These are phyloP conservation scores for Ametastegia equiseti DNA, from an alignment of 2,888 invertebrate genomes.

Conservation along the genomic window DNA sequence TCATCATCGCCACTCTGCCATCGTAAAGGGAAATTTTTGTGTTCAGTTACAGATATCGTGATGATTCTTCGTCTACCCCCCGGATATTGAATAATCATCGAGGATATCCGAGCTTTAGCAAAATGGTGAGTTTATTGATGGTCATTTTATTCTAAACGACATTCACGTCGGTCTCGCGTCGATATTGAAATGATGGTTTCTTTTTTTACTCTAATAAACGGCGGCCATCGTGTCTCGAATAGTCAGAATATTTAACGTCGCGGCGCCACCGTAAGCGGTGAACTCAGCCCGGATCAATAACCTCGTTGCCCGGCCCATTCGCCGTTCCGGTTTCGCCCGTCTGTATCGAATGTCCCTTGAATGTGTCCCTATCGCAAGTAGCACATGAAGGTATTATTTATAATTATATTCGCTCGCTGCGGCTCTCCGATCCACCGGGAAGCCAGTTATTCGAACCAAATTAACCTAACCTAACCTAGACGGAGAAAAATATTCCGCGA, in stretches of 20 bases:
- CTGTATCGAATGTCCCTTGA: not conserved
- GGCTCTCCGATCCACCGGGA: no score
- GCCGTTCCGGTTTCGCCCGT: not conserved
- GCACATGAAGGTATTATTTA: conserved; percentile 39
- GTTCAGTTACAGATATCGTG: conserved; percentile 44
- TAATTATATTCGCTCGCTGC: not conserved
- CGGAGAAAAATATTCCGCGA: not conserved
- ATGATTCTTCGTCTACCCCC: conserved; percentile 43
- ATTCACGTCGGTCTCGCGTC: not conserved
- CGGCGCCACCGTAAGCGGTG: conserved; percentile 13
- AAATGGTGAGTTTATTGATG: conserved; percentile 36
- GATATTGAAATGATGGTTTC: not conserved
- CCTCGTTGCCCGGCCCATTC: conserved; percentile 25
- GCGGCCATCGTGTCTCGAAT: not conserved
- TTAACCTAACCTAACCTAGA: not conserved
- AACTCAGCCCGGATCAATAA: conserved; percentile 28
- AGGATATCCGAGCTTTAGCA: conserved; percentile 23
- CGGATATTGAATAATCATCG: conserved; percentile 42
- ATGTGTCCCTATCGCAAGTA: not conserved
- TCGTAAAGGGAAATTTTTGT: conserved; percentile 41
- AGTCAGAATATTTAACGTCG: conserved; percentile 1
- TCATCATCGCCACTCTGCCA: no score
- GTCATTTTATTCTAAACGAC: not conserved
- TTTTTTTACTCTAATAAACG: not conserved
- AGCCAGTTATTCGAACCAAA: not conserved